These are phyloP conservation scores for Tenodera sinensis DNA, from an alignment of 2,888 invertebrate species.

Conservation along the genomic window DNA sequence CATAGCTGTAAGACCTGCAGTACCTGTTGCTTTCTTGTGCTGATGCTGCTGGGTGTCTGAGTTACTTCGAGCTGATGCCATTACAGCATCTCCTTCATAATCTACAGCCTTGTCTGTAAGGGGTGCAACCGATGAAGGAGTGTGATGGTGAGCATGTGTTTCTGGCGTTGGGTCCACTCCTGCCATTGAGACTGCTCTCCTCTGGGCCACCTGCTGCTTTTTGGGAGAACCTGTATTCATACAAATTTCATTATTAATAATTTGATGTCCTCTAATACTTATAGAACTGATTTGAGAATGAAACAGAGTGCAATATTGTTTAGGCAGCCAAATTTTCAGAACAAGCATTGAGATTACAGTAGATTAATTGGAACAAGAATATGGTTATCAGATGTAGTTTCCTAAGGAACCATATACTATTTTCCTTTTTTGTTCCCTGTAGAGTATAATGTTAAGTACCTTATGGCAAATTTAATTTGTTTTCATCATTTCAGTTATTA, in stretches of 20 bases:
- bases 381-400: too few relatives aligned
- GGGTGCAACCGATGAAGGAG: neutral
- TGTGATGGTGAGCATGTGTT: neutral
- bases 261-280: neutral
- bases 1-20: neutral
- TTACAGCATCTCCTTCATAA: slow-evolving; percentile 60
- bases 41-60: slow-evolving; percentile 43
- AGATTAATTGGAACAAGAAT: too few relatives aligned
- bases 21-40: slow-evolving; percentile 3
- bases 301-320: too few relatives aligned
- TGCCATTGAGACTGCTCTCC: slow-evolving; percentile 50
- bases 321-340: too few relatives aligned
- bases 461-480: too few relatives aligned
- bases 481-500: too few relatives aligned
- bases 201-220: slow-evolving; percentile 39
- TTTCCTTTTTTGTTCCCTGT: too few relatives aligned
- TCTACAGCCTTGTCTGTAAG: slow-evolving; percentile 51
- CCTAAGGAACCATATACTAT: too few relatives aligned
- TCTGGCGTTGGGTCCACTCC: slow-evolving; percentile 40
- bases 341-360: too few relatives aligned
- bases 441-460: too few relatives aligned
- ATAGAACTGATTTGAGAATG: neutral
- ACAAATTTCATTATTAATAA: neutral
- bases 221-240: slow-evolving; percentile 45
- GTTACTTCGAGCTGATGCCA: slow-evolving; percentile 50